These are phyloP conservation scores for Choloepus hoffmanni DNA, from an alignment of 2,113 vertebrate species.

Conservation along the genomic window DNA sequence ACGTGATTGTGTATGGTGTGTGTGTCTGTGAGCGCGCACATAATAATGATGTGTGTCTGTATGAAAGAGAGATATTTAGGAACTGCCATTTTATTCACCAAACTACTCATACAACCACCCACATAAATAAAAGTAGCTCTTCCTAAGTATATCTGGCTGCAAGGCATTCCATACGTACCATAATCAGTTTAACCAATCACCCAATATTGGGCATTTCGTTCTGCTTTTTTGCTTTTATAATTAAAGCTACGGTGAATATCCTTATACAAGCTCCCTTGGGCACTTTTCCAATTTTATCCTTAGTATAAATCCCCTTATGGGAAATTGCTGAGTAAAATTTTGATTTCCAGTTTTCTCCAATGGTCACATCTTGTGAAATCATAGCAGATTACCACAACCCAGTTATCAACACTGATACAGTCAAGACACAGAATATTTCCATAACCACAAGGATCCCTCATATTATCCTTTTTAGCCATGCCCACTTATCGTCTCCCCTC, in stretches of 20 bases:
- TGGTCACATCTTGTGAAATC: not conserved
- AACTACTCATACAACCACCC: not conserved
- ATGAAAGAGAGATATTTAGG: not conserved
- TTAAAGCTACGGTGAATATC: not conserved
- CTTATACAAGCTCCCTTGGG: not conserved
- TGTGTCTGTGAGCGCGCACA: not conserved
- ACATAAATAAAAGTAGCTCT: not conserved
- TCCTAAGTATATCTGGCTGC: not conserved
- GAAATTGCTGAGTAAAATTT: constrained; percentile 5
- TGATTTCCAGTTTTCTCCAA: not conserved
- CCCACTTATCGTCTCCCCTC: not conserved
- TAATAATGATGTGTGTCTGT: not conserved
- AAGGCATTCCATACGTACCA: not conserved
- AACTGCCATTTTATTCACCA: not conserved
- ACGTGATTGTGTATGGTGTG: not conserved
- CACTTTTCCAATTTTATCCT: not conserved
- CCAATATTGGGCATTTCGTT: not conserved
- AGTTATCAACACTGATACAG: not conserved
- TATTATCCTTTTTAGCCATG: not conserved
- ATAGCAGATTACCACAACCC: not conserved
- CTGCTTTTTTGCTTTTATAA: constrained; percentile 8
- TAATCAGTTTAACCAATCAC: not conserved
- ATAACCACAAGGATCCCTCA: not conserved
- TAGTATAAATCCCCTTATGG: not conserved
- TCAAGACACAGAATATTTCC: not conserved